Evolutionary conservation across 2,113 vertebrate species (phyloP), one percentile per base, ranked within the genome.

Genomic region (Urocynchramus pylzowi): DNA sequence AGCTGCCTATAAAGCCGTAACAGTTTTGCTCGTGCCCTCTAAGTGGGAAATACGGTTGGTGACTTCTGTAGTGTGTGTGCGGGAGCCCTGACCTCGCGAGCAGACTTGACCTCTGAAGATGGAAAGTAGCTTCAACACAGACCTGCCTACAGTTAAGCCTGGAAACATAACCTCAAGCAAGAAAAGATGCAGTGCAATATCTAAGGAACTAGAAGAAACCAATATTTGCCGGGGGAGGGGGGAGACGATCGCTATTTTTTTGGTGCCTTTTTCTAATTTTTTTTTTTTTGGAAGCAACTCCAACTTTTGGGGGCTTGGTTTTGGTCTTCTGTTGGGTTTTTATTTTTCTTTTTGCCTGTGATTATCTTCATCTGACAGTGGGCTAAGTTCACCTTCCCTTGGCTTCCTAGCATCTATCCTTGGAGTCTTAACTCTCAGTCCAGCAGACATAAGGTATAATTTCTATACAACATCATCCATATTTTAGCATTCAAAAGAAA

Each of bases 1-100:
- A 98, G 98, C 98, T 97, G 98, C 98, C 98, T 98, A 98, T 98
- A 98, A 99, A 99, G 98, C 98, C 96, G 97, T 98, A 98, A 98
- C 98, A 98, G 96, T 98, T 98, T 98, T 98, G 98, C 97, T 97
- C 84, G 95, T 97, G 93, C 95, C 80, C 97, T 96, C 97, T 94
- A 95, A 98, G 97, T 94, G 97, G 97, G 98, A 97, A 97, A 95
- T 94, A 68, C 84, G 95, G 97, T 92, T 94, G 89, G 95, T 83
- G 93, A 97, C 98, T 96, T 97, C 97, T 95, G 95, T 94, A 96
- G 96, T 85, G 96, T 93, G 96, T 93, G 93, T 95, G 97, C 94
- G 95, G 97, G 96, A 98, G 93, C 94, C 95, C 97, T 97, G 97
- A 97, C 97, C 97, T 98, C 95, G n/a, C 90, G 26, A 70, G 87